Evolutionary conservation across 2,888 invertebrate genomes (phyloP).

Genomic region (Augiades crinisus): DNA sequence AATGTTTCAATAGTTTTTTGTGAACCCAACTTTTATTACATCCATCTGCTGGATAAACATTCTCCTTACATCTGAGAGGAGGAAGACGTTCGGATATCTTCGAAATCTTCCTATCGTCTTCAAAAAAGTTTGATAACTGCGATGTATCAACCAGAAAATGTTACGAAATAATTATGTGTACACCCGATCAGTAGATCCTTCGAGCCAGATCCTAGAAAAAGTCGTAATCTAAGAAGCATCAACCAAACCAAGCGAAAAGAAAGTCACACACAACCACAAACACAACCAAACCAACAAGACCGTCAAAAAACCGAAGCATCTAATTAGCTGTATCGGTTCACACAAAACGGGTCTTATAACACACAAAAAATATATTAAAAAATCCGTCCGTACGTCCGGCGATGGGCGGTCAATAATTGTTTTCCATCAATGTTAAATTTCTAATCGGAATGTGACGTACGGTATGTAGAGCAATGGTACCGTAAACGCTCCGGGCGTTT

Average conservation of each 20-base stretch:
- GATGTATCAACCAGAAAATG: too few relatives aligned
- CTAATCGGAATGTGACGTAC: conserved; percentile 62
- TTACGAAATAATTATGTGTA: background rate
- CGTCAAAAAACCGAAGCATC: conserved; percentile 19
- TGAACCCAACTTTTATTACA: too few relatives aligned
- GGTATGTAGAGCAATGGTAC: conserved; percentile 62
- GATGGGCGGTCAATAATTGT: conserved; percentile 55
- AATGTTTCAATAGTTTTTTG: too few relatives aligned
- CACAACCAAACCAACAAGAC: conserved; percentile 5
- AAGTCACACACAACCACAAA: conserved; percentile 9
- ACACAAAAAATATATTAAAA: conserved; percentile 29
- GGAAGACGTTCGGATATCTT: too few relatives aligned
- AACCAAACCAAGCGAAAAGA: background rate
- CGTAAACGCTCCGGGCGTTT: conserved; percentile 56
- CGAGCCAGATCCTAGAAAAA: background rate
- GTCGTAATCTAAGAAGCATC: too few relatives aligned
- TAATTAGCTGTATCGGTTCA: conserved; percentile 30
- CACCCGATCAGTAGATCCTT: background rate
- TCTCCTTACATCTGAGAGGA: too few relatives aligned
- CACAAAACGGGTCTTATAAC: conserved; percentile 32
- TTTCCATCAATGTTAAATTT: conserved; percentile 68
- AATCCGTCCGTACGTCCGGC: conserved; percentile 38
- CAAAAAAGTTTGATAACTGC: too few relatives aligned
- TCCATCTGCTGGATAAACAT: too few relatives aligned
- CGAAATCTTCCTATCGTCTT: too few relatives aligned